Conservation (phyloP, 2,797 vertebrate species). For the Gallinago solitaria region DNA sequence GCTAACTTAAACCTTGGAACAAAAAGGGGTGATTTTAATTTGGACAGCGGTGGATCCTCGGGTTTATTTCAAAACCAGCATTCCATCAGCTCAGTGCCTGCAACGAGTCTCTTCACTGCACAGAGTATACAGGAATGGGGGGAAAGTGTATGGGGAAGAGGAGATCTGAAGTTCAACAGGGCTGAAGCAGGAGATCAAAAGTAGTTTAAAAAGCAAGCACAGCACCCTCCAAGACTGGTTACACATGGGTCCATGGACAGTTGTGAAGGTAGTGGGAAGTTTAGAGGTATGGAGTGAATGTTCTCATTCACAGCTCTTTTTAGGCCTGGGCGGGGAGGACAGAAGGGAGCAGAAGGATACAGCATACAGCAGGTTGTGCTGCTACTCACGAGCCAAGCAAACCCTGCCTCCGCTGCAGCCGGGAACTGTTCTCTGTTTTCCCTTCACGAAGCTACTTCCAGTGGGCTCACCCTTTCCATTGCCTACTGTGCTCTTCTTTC, state of each 20-base stretch:
- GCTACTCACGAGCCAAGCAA: neutral
- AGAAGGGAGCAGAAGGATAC: neutral
- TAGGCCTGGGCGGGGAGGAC: neutral
- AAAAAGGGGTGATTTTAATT: neutral
- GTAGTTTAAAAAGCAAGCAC: neutral
- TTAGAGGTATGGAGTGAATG: neutral
- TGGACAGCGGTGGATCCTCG: neutral
- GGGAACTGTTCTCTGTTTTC: neutral
- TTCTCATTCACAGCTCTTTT: neutral
- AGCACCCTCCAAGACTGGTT: neutral
- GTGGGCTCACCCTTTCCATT: neutral
- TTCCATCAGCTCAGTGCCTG: neutral
- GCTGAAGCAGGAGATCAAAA: neutral
- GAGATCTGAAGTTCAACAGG: neutral
- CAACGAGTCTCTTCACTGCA: neutral
- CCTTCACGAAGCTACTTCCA: neutral
- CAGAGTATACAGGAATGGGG: neutral
- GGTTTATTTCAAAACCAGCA: neutral
- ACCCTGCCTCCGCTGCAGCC: neutral
- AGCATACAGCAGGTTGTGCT: rapidly evolving
- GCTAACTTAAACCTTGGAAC: neutral
- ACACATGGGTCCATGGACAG: neutral
- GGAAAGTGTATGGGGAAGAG: neutral
- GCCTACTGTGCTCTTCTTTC: neutral
- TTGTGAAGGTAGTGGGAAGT: neutral